Percentiles rank a stretch among this genome's conserved stretches.
Evolutionary conservation across 1,140 invertebrate species (phyloP).

Genomic region (Macrobrachium rosenbergii): DNA sequence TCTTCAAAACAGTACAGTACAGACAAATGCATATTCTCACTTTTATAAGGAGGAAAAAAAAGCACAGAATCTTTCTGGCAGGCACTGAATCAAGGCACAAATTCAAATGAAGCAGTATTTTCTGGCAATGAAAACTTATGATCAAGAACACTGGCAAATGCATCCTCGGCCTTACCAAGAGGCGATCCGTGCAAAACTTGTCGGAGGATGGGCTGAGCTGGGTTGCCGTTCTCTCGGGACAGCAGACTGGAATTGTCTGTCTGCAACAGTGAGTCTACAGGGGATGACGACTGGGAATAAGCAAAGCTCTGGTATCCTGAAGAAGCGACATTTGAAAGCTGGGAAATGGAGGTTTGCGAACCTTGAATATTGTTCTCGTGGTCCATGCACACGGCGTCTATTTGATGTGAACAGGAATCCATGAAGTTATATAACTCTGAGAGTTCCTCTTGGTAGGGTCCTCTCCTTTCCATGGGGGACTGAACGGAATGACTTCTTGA

Average conservation of each 20-base stretch:
- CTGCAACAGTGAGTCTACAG: slow-evolving; percentile 78
- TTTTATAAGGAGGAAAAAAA: too few relatives aligned
- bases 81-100: too few relatives aligned
- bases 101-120: too few relatives aligned
- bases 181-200: slow-evolving; percentile 48
- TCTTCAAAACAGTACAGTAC: too few relatives aligned
- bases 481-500: slow-evolving; percentile 41
- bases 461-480: slow-evolving; percentile 1
- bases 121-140: not conserved
- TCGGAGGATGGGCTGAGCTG: slow-evolving; percentile 26
- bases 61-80: too few relatives aligned
- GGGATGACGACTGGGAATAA: slow-evolving; percentile 89
- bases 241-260: slow-evolving; percentile 41
- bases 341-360: slow-evolving; percentile 81
- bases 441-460: slow-evolving; percentile 25
- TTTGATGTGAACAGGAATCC: slow-evolving; percentile 39
- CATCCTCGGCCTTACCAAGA: slow-evolving; percentile 25
- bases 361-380: slow-evolving; percentile 55
- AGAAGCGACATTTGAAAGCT: slow-evolving; percentile 84
- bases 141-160: not conserved
- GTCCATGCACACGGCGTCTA: slow-evolving; percentile 39
- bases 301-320: slow-evolving; percentile 92
- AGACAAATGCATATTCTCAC: too few relatives aligned
- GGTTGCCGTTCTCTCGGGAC: slow-evolving; percentile 43
- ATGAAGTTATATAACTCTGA: slow-evolving; percentile 42